Conservation (phyloP, 2,888 invertebrate genomes). For the Didymodactylos carnosus region DNA sequence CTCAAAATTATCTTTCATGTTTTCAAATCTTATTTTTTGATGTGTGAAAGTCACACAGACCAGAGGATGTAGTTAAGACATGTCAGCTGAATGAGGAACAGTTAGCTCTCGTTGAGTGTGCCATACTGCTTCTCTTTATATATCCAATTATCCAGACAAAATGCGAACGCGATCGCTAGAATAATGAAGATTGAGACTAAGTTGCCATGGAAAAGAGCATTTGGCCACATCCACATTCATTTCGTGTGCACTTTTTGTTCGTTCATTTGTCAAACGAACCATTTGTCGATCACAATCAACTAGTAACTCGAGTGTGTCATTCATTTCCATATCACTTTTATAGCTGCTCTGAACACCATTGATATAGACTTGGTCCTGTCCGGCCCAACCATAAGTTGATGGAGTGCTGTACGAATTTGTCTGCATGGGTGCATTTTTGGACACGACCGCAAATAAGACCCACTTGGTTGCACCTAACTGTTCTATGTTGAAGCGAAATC, state of each 20-base stretch:
- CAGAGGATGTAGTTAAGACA: too few relatives aligned
- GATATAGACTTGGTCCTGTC: neutral
- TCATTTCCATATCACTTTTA: neutral
- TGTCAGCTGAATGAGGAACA: too few relatives aligned
- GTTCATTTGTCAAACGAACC: neutral
- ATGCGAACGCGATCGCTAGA: neutral
- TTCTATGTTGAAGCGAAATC: neutral
- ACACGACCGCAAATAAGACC: neutral
- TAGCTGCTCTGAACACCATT: neutral
- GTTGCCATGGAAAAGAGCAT: neutral
- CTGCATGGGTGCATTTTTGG: neutral
- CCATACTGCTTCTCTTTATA: too few relatives aligned
- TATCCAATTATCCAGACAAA: too few relatives aligned
- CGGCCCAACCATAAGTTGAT: neutral
- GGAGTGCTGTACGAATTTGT: neutral
- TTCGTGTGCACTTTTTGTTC: neutral
- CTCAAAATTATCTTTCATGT: too few relatives aligned
- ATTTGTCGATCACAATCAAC: neutral
- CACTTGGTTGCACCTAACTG: neutral
- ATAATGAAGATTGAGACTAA: neutral
- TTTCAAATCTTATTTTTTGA: too few relatives aligned
- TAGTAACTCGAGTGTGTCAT: neutral
- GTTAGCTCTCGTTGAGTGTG: too few relatives aligned
- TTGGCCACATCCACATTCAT: neutral
- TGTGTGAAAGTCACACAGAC: too few relatives aligned